phyloP scores from a whole-genome alignment of 2,888 invertebrate species.

The Melipona bicolor region DNA sequence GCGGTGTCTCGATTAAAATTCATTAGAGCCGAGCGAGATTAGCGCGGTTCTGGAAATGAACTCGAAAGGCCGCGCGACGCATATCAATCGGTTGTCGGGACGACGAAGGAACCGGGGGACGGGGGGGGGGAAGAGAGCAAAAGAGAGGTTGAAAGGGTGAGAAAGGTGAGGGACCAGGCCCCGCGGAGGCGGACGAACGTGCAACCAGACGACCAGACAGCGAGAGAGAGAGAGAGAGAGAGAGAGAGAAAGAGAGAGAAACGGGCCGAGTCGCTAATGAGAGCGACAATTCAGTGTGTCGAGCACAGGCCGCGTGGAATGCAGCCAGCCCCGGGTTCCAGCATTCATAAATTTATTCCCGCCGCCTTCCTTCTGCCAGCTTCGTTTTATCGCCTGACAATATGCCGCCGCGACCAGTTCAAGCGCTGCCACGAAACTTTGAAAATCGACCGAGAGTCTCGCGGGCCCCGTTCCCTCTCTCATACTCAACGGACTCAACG shows the following conservation, averaged over 20 bases:
- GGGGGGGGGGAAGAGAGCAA: conserved; percentile 12
- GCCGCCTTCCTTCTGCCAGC: conserved; percentile 77
- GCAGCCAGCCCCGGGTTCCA: conserved; percentile 78
- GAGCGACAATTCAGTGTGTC: conserved; percentile 82
- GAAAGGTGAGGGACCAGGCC: background rate
- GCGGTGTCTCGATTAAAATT: conserved; percentile 76
- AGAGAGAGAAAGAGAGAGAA: conserved; percentile 59
- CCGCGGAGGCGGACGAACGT: background rate
- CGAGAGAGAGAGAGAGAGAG: conserved; percentile 10
- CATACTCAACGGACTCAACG: too few relatives aligned
- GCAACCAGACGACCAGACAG: background rate
- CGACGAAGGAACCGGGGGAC: background rate
- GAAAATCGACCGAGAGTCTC: conserved; percentile 53
- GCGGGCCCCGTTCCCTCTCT: background rate
- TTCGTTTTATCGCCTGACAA: conserved; percentile 80
- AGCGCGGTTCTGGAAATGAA: conserved; percentile 80
- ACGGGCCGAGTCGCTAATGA: conserved; percentile 79
- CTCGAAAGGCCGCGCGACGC: conserved; percentile 78
- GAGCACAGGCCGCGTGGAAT: conserved; percentile 79
- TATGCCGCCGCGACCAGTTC: conserved; percentile 74
- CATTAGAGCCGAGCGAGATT: conserved; percentile 78
- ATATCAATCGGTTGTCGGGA: conserved; percentile 78
- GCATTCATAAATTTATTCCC: conserved; percentile 82
- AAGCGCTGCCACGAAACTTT: conserved; percentile 60
- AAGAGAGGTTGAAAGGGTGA: conserved; percentile 17